Conservation (phyloP, 2,113 vertebrate species). For the Rhegmatorhina hoffmannsi region DNA sequence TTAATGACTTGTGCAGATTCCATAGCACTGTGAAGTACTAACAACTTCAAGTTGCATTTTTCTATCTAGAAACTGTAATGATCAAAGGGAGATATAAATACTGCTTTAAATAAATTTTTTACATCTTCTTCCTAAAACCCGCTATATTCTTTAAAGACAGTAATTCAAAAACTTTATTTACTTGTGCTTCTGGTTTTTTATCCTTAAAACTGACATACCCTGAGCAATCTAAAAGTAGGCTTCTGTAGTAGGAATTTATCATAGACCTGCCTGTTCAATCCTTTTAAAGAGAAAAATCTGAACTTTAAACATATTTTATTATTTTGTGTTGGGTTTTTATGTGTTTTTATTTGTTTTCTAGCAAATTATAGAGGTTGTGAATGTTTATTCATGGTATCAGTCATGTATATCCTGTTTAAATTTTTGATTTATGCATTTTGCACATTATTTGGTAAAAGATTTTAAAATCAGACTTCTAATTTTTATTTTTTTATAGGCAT, state of each 20-base stretch:
- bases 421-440: not conserved
- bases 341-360: not conserved
- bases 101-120: not conserved
- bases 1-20: not conserved
- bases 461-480: not conserved
- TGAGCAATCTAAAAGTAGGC: not conserved
- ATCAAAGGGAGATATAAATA: not conserved
- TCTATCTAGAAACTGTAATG: not conserved
- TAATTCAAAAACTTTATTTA: not conserved
- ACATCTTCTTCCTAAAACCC: not conserved
- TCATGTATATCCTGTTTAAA: not conserved
- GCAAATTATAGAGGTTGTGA: accelerated
- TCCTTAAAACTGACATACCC: not conserved
- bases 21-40: not conserved
- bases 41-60: not conserved
- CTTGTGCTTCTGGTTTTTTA: not conserved
- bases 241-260: not conserved
- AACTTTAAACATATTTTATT: not conserved
- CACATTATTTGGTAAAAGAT: not conserved
- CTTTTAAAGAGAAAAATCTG: not conserved
- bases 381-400: not conserved
- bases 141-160: not conserved
- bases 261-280: not conserved
- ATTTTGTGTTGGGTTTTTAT: not conserved
- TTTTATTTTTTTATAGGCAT: not conserved